Conservation (phyloP, 2,888 invertebrate species). For the Macaria notata region DNA sequence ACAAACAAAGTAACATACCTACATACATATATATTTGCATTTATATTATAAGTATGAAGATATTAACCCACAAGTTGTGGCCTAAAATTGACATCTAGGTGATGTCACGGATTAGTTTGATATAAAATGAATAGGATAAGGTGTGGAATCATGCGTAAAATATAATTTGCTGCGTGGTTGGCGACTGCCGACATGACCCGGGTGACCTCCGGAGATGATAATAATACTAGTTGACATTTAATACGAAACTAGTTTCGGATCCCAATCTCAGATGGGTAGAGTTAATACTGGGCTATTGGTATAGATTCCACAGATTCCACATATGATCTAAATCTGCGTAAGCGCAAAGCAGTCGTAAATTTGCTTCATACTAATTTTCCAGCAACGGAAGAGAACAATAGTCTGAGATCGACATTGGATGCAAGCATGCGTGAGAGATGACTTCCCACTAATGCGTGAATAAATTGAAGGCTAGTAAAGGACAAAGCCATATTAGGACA, state of each 20-base stretch:
- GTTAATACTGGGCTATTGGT: slow-evolving; percentile 8
- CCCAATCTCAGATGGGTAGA: slow-evolving; percentile 45
- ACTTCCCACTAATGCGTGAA: slow-evolving; percentile 13
- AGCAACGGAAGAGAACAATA: slow-evolving; percentile 8
- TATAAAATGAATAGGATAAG: background rate
- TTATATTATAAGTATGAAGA: too few relatives aligned
- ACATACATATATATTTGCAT: too few relatives aligned
- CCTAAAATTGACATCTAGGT: too few relatives aligned
- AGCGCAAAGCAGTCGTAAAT: too few relatives aligned
- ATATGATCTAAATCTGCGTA: too few relatives aligned
- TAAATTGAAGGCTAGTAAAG: slow-evolving; percentile 9
- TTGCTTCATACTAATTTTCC: too few relatives aligned
- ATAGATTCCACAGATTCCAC: too few relatives aligned
- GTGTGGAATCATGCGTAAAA: slow-evolving; percentile 14
- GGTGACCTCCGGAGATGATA: slow-evolving; percentile 57
- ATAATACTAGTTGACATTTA: slow-evolving; percentile 77
- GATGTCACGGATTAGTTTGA: background rate
- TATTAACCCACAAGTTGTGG: too few relatives aligned
- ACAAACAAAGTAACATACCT: too few relatives aligned
- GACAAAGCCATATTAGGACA: background rate
- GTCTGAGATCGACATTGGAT: slow-evolving; percentile 14
- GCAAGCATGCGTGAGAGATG: slow-evolving; percentile 12
- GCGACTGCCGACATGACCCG: slow-evolving; percentile 45
- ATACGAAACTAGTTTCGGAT: slow-evolving; percentile 62
- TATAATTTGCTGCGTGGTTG: slow-evolving; percentile 31